phyloP scores from a whole-genome alignment of 2,888 invertebrate species.

The Trachelus iudaicus region DNA sequence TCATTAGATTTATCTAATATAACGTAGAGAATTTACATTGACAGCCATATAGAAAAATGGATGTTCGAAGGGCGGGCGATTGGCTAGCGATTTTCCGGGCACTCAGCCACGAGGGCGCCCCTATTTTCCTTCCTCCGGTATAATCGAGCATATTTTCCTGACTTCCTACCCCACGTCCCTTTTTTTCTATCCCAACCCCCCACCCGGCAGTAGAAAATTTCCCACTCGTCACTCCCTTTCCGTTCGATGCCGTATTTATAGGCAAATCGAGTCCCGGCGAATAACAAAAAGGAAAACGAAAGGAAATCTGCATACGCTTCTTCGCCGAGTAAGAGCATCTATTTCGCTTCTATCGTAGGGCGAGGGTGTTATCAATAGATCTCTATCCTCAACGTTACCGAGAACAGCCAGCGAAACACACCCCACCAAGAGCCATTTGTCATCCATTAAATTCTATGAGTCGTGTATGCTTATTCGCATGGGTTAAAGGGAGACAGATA shows the following conservation, averaged over 20 bases:
- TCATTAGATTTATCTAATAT: not conserved
- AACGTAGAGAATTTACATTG: not conserved
- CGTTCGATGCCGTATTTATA: constrained; percentile 35
- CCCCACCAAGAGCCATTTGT: constrained; percentile 18
- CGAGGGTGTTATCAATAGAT: constrained; percentile 17
- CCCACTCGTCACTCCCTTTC: constrained; percentile 27
- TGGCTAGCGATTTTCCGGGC: constrained; percentile 21
- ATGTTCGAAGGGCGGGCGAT: constrained; percentile 11
- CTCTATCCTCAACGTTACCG: constrained; percentile 19
- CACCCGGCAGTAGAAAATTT: not conserved
- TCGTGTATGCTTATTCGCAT: not conserved
- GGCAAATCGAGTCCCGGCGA: constrained; percentile 30
- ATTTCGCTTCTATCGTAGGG: constrained; percentile 11
- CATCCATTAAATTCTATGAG: constrained; percentile 20
- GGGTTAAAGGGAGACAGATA: not conserved
- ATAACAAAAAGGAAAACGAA: constrained; percentile 14
- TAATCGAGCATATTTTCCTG: not conserved
- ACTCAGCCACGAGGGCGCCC: constrained; percentile 14
- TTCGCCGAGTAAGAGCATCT: constrained; percentile 3
- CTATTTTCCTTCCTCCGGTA: not conserved
- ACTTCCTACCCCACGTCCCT: not conserved
- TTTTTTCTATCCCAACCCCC: not conserved
- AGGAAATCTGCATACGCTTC: constrained; percentile 18
- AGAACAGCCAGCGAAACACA: constrained; percentile 15
- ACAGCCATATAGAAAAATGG: not conserved